Conservation (phyloP, 2,797 vertebrate genomes). For the Hippopotamyrus pictus region DNA sequence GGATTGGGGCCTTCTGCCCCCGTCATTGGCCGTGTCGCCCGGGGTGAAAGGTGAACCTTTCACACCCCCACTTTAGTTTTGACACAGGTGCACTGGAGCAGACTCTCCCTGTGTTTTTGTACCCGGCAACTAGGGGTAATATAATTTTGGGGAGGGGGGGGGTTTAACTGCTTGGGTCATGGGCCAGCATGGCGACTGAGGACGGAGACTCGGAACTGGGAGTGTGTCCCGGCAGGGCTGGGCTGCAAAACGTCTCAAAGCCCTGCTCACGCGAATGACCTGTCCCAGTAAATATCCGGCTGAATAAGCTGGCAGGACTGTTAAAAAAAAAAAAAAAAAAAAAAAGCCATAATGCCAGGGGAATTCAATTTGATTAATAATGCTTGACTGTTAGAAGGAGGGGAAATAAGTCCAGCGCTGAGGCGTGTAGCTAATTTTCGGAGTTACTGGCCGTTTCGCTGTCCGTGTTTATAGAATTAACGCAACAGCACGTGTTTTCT, state of each 20-base stretch:
- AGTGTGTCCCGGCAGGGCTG: neutral
- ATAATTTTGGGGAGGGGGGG: neutral
- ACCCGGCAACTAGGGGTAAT: neutral
- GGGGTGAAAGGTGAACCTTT: neutral
- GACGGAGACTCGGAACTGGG: neutral
- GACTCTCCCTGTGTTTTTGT: neutral
- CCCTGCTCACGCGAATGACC: neutral
- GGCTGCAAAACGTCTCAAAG: neutral
- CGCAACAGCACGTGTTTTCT: neutral
- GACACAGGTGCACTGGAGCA: neutral
- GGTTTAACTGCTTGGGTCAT: neutral
- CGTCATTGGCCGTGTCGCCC: neutral
- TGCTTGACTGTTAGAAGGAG: constrained; percentile 1
- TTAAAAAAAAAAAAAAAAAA: neutral
- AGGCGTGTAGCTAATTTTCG: neutral
- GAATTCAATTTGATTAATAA: neutral
- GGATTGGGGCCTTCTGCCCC: neutral
- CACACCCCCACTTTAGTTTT: neutral
- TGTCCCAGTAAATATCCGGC: neutral
- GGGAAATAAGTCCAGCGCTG: neutral
- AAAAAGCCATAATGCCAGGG: neutral
- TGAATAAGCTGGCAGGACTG: neutral
- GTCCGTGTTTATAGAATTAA: neutral
- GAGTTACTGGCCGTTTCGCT: neutral
- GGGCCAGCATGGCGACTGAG: neutral